phyloP scores from a whole-genome alignment of 2,113 vertebrate genomes.

The Lepidiolamprologus cunningtoni region DNA sequence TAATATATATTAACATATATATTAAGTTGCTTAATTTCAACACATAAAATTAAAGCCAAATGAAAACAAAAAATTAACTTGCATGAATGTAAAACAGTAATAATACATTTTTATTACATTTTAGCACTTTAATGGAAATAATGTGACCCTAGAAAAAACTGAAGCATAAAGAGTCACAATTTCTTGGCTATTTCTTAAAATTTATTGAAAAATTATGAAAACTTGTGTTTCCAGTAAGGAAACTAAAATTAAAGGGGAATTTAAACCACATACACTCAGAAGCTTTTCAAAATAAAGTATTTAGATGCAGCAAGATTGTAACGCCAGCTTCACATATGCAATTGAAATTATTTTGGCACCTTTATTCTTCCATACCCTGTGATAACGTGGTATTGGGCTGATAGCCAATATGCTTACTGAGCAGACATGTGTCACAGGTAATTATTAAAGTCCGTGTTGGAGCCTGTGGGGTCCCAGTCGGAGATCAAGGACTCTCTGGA shows the following conservation, averaged over 20 bases:
- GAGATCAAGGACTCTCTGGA: neutral
- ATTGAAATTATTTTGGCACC: neutral
- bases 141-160: neutral
- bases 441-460: neutral
- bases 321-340: neutral
- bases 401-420: neutral
- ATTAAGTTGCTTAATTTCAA: neutral
- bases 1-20: neutral
- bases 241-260: neutral
- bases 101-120: neutral
- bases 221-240: neutral
- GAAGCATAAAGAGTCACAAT: neutral
- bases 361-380: neutral
- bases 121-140: neutral
- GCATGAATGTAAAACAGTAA: neutral
- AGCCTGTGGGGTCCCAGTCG: neutral
- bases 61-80: neutral
- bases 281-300: neutral
- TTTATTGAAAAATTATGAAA: neutral
- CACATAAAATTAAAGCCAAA: neutral
- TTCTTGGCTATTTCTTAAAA: neutral
- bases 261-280: neutral
- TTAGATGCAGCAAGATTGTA: neutral
- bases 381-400: neutral
- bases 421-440: neutral